Evolutionary conservation across 2,888 invertebrate genomes (phyloP).

Genomic region (Candidula unifasciata): DNA sequence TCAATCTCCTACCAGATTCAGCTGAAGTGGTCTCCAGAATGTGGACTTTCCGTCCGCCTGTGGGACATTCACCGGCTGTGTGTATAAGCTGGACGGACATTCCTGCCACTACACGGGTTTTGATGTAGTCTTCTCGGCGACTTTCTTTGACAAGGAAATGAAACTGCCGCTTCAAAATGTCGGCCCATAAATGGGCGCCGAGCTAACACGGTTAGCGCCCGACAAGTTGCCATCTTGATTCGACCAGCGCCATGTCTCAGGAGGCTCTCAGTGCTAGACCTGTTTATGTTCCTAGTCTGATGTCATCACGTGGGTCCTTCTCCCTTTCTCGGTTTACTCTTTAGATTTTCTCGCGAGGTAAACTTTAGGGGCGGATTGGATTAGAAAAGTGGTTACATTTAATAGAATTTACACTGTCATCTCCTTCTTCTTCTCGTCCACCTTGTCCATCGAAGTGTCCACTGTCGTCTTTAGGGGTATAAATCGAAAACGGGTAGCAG

Average conservation of each 20-base stretch:
- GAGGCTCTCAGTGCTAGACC: neutral
- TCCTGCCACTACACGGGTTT: neutral
- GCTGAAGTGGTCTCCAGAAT: neutral
- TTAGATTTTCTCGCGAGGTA: too few relatives aligned
- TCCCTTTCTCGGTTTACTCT: too few relatives aligned
- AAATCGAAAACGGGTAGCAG: too few relatives aligned
- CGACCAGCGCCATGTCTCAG: neutral
- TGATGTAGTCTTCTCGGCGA: neutral
- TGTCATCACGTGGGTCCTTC: too few relatives aligned
- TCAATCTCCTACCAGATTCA: neutral
- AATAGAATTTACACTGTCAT: too few relatives aligned
- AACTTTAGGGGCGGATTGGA: too few relatives aligned
- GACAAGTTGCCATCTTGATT: neutral
- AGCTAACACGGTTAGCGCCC: neutral
- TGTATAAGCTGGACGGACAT: neutral
- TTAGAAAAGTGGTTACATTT: too few relatives aligned
- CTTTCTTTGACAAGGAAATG: constrained; percentile 17
- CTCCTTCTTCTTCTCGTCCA: too few relatives aligned
- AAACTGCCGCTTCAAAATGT: neutral
- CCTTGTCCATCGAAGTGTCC: too few relatives aligned
- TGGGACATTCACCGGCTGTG: neutral
- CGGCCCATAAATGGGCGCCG: neutral
- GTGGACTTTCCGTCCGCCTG: neutral
- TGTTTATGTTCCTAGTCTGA: neutral
- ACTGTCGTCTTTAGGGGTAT: too few relatives aligned